These are phyloP conservation scores for Dynastes hyllus DNA, from an alignment of 2,888 invertebrate genomes.

Conservation along the genomic window DNA sequence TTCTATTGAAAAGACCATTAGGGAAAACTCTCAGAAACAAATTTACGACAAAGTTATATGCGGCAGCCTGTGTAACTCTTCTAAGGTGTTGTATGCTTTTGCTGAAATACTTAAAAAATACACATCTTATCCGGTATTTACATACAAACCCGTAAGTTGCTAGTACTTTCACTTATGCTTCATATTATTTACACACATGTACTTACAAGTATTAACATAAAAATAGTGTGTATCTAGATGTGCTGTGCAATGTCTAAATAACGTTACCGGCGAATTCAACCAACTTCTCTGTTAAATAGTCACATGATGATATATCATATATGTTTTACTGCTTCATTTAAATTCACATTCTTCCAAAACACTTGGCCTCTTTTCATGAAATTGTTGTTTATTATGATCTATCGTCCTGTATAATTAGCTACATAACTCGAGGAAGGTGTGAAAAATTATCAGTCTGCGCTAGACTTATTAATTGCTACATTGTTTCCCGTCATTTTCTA, in stretches of 20 bases:
- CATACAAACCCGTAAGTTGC: too few relatives aligned
- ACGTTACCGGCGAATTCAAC: constrained; percentile 16
- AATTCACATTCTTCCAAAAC: constrained; percentile 28
- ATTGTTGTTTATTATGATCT: constrained; percentile 15
- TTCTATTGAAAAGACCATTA: too few relatives aligned
- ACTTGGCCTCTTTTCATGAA: neutral
- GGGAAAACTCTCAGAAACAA: too few relatives aligned
- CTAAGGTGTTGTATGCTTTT: too few relatives aligned
- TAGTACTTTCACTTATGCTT: too few relatives aligned
- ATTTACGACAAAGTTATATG: too few relatives aligned
- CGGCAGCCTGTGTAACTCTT: too few relatives aligned
- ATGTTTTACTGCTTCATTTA: constrained; percentile 29
- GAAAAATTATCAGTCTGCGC: constrained; percentile 35
- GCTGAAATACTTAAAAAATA: too few relatives aligned
- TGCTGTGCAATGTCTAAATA: neutral
- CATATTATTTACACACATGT: too few relatives aligned
- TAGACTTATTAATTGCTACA: constrained; percentile 35
- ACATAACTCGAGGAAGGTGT: constrained; percentile 35
- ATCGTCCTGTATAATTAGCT: constrained; percentile 36
- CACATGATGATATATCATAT: constrained; percentile 37
- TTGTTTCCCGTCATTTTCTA: constrained; percentile 37
- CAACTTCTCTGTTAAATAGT: constrained; percentile 27
- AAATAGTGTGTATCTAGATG: too few relatives aligned
- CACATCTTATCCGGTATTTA: too few relatives aligned
- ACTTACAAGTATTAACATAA: too few relatives aligned